Base-by-base conservation (phyloP, 2,888 invertebrate genomes). In the Dicycla oo region DNA sequence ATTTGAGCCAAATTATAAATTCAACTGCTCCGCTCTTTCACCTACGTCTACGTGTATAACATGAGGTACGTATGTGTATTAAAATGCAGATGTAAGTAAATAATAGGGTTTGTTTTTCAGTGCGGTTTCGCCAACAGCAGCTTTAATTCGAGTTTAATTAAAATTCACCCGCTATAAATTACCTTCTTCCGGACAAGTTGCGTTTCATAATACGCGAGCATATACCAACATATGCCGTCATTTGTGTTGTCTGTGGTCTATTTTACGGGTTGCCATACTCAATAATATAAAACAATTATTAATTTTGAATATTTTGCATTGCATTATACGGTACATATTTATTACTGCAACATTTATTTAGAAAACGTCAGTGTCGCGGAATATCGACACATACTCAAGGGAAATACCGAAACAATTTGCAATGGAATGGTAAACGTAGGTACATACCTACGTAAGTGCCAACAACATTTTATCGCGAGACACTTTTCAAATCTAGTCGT, bases 121-220 rank as follows among this genome's bases (percentile, higher is more conserved):
- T 71, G 78, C 65, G 83, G 82, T 81, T 84, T 73, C 80, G 87
- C 83, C 85, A 88, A 87, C 86, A 86, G 82, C 84, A 85, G 87
- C 84, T 90, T 89, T 87, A 89, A 91, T 89, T 90, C 86, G 83
- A 80, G 87, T 91, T 91, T 91, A 91, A 91, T 92, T 92, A 90
- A 91, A 92, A 89, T 86, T 85, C 83, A 85, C 75, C 84, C 86
- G 83, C 87, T 87, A 88, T 91, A 91, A 90, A 91, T 92, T 89
- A 88, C 81, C 83, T 75, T 87, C 88, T 87, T 89, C 88, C 86
- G 87, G 88, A 82, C 84, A 87, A 85, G 84, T 86, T 80, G 86
- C 82, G 77, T 82, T 85, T 82, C 80, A 80, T 73, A 70, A 78
- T 73, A 78, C 54, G 83, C 76, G 67, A 75, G 81, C 85, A 84